Conservation (phyloP, 2,797 vertebrate species). For the Argyrosomus regius region DNA sequence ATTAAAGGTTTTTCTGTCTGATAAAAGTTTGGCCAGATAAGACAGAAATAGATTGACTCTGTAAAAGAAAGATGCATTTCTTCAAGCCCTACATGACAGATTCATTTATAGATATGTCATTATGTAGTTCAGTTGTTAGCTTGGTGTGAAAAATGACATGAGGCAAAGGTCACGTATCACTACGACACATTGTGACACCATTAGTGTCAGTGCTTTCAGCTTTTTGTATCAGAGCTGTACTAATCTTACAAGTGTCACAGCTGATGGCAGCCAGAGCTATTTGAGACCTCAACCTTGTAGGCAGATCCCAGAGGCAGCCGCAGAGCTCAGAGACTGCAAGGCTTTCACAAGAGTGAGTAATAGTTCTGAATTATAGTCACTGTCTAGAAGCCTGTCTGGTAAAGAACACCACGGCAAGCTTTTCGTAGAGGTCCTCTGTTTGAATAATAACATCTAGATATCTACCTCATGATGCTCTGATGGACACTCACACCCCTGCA, state of each 20-base stretch:
- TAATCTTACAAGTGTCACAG: conserved; percentile 28
- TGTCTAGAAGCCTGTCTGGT: conserved; percentile 43
- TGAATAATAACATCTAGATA: not conserved
- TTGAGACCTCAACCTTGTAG: conserved; percentile 67
- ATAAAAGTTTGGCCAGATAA: too few relatives aligned
- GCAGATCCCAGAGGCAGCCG: conserved; percentile 62
- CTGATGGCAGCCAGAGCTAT: conserved; percentile 50
- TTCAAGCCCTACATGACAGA: not conserved
- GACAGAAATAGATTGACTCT: not conserved
- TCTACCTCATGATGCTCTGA: not conserved
- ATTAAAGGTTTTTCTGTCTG: not conserved
- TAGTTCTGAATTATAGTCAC: conserved; percentile 56
- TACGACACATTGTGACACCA: not conserved
- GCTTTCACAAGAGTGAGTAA: conserved; percentile 69
- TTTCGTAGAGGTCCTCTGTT: conserved; percentile 6
- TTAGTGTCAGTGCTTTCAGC: conserved; percentile 29
- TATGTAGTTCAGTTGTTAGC: not conserved
- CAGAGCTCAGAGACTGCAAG: conserved; percentile 57
- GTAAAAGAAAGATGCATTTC: not conserved
- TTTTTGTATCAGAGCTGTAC: conserved; percentile 6
- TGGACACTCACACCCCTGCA: conserved; percentile 6
- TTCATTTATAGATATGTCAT: not conserved
- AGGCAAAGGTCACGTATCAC: conserved; percentile 7
- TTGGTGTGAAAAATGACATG: not conserved
- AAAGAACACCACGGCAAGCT: conserved; percentile 18